These are phyloP conservation scores for Diarsia brunnea DNA, from an alignment of 2,888 invertebrate species.

Conservation along the genomic window DNA sequence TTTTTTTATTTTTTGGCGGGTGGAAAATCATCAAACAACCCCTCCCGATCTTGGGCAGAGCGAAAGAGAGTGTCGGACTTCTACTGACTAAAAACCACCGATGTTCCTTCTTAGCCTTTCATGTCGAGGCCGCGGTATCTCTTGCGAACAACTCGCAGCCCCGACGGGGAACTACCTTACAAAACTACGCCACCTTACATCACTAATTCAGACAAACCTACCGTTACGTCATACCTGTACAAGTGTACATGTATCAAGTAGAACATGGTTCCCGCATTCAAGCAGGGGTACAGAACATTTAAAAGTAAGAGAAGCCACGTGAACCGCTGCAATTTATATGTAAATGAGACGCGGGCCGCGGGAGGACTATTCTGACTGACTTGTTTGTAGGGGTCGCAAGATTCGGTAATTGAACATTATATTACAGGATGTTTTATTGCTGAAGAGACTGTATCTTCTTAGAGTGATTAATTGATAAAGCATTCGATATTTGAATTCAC, in stretches of 20 bases:
- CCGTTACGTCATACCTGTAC: not conserved
- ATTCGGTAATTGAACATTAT: constrained; percentile 44
- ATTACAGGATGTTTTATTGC: constrained; percentile 19
- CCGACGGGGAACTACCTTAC: no score
- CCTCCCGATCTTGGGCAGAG: no score
- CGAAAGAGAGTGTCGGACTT: no score
- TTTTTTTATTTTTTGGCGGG: no score
- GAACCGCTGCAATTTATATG: constrained; percentile 90
- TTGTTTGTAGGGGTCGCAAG: constrained; percentile 32
- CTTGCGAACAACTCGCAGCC: no score
- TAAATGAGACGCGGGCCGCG: constrained; percentile 81
- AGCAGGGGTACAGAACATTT: constrained; percentile 83
- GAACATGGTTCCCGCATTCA: constrained; percentile 12
- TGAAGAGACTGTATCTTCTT: not conserved
- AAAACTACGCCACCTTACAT: not conserved
- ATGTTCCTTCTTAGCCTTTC: no score
- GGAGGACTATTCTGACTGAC: constrained; percentile 46
- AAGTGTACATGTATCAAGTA: constrained; percentile 8
- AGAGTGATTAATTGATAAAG: not conserved
- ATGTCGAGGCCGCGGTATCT: no score
- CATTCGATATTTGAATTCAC: not conserved
- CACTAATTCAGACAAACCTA: not conserved
- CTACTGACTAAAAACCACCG: no score
- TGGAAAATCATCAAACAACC: no score
- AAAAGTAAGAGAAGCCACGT: constrained; percentile 88